Evolutionary conservation across 2,113 vertebrate species (phyloP), one percentile per base, ranked within the genome.

Genomic region (Antigone vipio): DNA sequence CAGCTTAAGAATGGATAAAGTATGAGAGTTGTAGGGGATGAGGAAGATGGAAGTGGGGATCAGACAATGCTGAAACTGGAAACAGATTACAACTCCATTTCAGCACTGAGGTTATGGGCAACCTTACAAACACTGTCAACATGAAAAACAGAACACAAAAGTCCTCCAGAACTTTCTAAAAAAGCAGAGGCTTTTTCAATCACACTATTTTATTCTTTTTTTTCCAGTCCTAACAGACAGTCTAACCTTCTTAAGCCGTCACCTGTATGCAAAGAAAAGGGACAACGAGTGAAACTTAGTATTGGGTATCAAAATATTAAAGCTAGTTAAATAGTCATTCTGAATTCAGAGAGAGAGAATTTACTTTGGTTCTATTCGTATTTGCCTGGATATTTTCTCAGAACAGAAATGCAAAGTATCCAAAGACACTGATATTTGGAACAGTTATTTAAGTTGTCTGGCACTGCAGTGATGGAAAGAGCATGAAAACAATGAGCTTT

Each of bases 361-460:
- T 96, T 97, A 92, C 94, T 95, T 92, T 97, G 77, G 91, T 96
- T 95, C 91, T 77, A 93, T 73, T 95, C 92, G 59, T 93, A 95
- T 97, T 95, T 96, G 95, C 94, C 89, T 95, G 74, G 84, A 92
- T 95, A 95, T 95, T 96, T 95, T 95, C 91, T 94, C 81, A 92
- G 94, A 93, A 94, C 32, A 89, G 80, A 82, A 97, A 92, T 79
- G 92, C 66, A 92, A 97, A 95, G 87, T 95, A 88, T 85, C 81
- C 50, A 91, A 96, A 93, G 93, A 87, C 60, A 68, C 27, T 96
- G 96, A 92, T 95, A 97, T 94, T 96, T 97, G 68, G 71, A 96
- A 75, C 77, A 58, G 86, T 91, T 95, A 85, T 95, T 96, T 95
- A 84, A 52, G 69, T 92, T 89, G 27, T 38, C 50, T 78, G 72